Conservation (phyloP, 2,113 vertebrate genomes). For the Myiagra hebetior region DNA sequence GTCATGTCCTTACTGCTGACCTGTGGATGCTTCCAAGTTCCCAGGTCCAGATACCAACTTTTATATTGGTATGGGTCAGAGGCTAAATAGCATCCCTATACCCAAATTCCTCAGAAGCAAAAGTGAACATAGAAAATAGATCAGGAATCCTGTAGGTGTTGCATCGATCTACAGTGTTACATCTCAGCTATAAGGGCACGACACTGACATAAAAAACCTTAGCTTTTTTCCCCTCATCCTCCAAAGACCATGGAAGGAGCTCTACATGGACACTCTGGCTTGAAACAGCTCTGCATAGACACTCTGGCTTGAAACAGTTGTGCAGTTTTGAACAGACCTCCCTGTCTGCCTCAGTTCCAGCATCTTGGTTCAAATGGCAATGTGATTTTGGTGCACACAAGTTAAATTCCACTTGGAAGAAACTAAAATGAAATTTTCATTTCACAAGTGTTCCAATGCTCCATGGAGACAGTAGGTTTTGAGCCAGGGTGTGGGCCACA, state of each 20-base stretch:
- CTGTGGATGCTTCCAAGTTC: background rate
- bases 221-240: background rate
- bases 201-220: fast-evolving
- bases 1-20: background rate
- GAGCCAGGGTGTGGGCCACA: background rate
- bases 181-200: background rate
- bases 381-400: background rate
- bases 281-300: background rate
- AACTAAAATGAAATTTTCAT: background rate
- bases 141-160: background rate
- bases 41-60: background rate
- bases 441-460: background rate
- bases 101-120: background rate
- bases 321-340: background rate
- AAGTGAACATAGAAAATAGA: background rate
- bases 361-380: background rate
- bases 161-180: background rate
- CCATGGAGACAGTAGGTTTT: background rate
- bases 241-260: background rate
- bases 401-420: background rate
- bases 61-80: background rate
- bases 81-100: background rate
- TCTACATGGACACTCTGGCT: background rate
- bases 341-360: background rate
- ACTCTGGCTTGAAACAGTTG: background rate